Evolutionary conservation across 2,888 invertebrate species (phyloP).

Genomic region (Campoplex nolae): DNA sequence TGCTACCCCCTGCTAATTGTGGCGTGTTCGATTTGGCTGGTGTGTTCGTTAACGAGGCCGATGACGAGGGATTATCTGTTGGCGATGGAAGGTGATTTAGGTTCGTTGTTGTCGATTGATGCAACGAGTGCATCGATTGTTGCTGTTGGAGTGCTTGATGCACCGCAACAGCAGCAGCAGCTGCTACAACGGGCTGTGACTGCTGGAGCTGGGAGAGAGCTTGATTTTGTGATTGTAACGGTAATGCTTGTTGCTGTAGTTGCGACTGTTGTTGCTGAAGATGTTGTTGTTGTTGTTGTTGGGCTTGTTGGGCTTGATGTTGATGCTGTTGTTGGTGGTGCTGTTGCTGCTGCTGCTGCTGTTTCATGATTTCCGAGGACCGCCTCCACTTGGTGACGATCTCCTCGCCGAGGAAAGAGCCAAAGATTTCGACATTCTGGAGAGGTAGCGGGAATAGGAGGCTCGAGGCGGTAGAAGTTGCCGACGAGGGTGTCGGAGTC

Average conservation of each 20-base stretch:
- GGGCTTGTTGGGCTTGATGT: constrained; percentile 85
- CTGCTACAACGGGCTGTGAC: constrained; percentile 74
- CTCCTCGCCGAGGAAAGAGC: constrained; percentile 92
- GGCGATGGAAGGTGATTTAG: constrained; percentile 85
- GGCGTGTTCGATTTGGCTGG: constrained; percentile 82
- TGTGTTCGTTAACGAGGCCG: constrained; percentile 72
- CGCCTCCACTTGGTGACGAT: constrained; percentile 93
- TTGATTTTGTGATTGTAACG: constrained; percentile 85
- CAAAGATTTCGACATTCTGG: constrained; percentile 90
- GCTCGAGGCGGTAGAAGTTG: constrained; percentile 83
- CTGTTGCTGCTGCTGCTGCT: constrained; percentile 80
- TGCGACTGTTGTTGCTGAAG: constrained; percentile 80
- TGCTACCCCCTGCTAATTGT: constrained; percentile 53
- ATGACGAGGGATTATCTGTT: constrained; percentile 85
- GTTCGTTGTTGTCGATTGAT: constrained; percentile 84
- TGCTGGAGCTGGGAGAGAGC: constrained; percentile 85
- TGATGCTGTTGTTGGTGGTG: constrained; percentile 83
- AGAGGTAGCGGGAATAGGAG: constrained; percentile 86
- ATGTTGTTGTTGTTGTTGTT: constrained; percentile 83
- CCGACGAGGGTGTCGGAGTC: constrained; percentile 83
- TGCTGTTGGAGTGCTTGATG: constrained; percentile 81
- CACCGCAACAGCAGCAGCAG: constrained; percentile 31
- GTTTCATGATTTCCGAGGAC: constrained; percentile 87
- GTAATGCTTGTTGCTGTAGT: constrained; percentile 73
- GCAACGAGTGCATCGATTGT: constrained; percentile 77